Percentiles rank a stretch among this genome's conserved stretches.
Conservation (phyloP, 30 jellyfish, hydroid and myxozoan genomes). For the Hydractinia echinata region DNA sequence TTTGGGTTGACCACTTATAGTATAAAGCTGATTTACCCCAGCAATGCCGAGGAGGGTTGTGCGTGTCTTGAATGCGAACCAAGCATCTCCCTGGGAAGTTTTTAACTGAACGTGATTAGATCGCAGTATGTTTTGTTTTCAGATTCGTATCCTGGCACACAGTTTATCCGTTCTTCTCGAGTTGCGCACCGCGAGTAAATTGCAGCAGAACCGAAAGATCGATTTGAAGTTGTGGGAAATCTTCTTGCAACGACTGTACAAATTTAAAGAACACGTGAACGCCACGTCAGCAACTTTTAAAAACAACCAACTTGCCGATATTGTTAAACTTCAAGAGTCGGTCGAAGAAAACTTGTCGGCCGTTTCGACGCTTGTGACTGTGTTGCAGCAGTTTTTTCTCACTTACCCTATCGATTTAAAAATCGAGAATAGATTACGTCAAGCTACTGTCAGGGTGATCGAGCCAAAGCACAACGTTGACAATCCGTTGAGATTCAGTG, state of each 20-base stretch:
- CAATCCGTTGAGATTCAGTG: slow-evolving; percentile 62
- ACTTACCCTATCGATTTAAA: slow-evolving; percentile 37
- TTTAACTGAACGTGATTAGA: not conserved
- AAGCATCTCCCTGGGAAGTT: too few species aligned
- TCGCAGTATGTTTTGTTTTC: not conserved
- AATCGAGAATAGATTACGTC: slow-evolving; percentile 71
- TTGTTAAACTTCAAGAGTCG: slow-evolving; percentile 59
- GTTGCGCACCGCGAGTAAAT: slow-evolving; percentile 44
- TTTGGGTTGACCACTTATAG: too few species aligned
- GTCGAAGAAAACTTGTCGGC: slow-evolving; percentile 70
- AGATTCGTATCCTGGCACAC: slow-evolving; percentile 82
- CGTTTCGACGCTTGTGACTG: slow-evolving; percentile 53
- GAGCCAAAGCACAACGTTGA: slow-evolving; percentile 70
- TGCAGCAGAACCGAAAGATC: slow-evolving; percentile 9
- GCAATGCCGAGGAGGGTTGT: too few species aligned
- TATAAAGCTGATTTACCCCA: too few species aligned
- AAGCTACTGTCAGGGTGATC: slow-evolving; percentile 34
- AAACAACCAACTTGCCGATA: slow-evolving; percentile 37
- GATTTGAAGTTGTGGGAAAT: slow-evolving; percentile 49
- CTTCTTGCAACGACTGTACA: slow-evolving; percentile 63
- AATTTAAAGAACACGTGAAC: slow-evolving; percentile 48
- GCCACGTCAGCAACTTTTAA: slow-evolving; percentile 32
- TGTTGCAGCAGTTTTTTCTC: slow-evolving; percentile 61
- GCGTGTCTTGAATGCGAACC: too few species aligned
- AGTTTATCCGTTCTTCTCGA: slow-evolving; percentile 59